Percentiles rank a stretch among this genome's conserved stretches.
These are phyloP conservation scores for Taphrorychus bicolor DNA, from an alignment of 2,888 invertebrate genomes.

Conservation along the genomic window DNA sequence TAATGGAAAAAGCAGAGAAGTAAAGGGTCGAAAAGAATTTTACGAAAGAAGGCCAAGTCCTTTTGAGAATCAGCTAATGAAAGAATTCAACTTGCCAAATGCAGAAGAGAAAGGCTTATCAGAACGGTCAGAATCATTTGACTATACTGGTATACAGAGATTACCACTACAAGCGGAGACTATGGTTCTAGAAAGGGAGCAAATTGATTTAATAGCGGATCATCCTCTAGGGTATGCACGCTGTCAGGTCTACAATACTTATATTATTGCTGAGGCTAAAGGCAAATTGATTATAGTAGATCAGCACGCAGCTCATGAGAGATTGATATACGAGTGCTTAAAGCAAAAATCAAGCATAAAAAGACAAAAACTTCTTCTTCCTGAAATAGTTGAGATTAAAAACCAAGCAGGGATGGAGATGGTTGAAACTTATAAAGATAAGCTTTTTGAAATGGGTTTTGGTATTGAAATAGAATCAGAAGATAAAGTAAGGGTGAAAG, in stretches of 20 bases:
- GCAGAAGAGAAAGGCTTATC: not conserved
- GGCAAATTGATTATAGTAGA: not conserved
- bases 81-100: not conserved
- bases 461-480: constrained; percentile 1
- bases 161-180: not conserved
- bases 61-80: not conserved
- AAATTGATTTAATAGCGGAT: not conserved
- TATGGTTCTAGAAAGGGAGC: constrained; percentile 2
- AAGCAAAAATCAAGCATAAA: not conserved
- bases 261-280: not conserved
- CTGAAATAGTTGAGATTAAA: not conserved
- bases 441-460: constrained; percentile 4
- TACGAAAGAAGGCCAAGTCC: not conserved
- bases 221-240: not conserved
- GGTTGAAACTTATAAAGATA: constrained; percentile 2
- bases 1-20: too few species aligned
- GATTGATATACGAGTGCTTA: constrained; percentile 1
- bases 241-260: constrained; percentile 5
- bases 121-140: not conserved
- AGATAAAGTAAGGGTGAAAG: not conserved
- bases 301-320: not conserved
- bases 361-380: constrained; percentile 2
- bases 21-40: too few species aligned
- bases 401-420: constrained; percentile 1
- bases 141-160: not conserved